Conservation (phyloP, 1,140 invertebrate species). For the Drosophila nannoptera region DNA sequence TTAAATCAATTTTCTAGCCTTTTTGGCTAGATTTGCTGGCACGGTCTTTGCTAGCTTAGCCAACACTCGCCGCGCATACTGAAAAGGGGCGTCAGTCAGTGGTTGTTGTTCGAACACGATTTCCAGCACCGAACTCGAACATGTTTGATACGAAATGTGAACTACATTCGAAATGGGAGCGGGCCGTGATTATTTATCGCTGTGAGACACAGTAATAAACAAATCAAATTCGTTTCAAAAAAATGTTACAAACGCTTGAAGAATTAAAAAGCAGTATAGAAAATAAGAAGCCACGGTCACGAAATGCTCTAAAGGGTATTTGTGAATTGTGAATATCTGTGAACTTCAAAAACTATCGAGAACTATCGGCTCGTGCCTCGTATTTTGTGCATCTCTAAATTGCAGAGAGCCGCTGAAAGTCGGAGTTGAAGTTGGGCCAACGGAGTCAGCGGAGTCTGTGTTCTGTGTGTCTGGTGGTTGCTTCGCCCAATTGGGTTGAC, state of each 20-base stretch:
- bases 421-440: constrained; percentile 43
- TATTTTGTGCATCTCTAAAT: constrained; percentile 8
- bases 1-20: not conserved
- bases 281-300: not conserved
- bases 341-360: not conserved
- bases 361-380: not conserved
- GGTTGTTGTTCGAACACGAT: constrained; percentile 41
- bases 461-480: constrained; percentile 23
- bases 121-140: constrained; percentile 29
- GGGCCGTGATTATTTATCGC: constrained; percentile 8
- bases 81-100: constrained; percentile 46
- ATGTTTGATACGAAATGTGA: constrained; percentile 31
- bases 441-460: constrained; percentile 52
- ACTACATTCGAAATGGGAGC: constrained; percentile 27
- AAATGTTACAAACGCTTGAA: not conserved
- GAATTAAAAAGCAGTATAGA: not conserved
- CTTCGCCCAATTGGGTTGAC: constrained; percentile 47
- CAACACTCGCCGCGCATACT: constrained; percentile 27
- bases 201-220: not conserved
- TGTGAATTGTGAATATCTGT: not conserved
- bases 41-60: not conserved
- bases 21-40: constrained; percentile 20
- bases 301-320: no score
- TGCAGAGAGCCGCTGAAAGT: constrained; percentile 19
- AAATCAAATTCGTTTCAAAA: not conserved